Evolutionary conservation across 2,113 vertebrate species (phyloP).

Genomic region (Sarotherodon lohbergeri): DNA sequence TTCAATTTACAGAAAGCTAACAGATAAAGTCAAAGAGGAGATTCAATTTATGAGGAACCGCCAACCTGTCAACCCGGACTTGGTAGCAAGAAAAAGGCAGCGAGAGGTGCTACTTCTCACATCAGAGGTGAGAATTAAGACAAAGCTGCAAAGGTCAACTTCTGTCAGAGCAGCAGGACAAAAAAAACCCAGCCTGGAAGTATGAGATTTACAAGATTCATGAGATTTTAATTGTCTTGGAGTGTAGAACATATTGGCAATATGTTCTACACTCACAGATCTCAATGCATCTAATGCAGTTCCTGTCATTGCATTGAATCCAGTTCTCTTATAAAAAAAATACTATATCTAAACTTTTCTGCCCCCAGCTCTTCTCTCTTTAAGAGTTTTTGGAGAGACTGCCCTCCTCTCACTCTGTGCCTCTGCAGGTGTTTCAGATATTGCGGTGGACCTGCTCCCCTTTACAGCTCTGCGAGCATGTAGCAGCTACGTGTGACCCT

Average conservation of each 20-base stretch:
- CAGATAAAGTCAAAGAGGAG: background rate
- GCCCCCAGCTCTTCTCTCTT: background rate
- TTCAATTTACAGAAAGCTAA: background rate
- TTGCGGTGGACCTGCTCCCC: background rate
- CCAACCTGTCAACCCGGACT: background rate
- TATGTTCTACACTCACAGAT: background rate
- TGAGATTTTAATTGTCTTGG: background rate
- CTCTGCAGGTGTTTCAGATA: background rate
- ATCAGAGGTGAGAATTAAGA: background rate
- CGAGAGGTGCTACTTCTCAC: slow-evolving; percentile 6
- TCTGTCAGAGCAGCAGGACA: background rate
- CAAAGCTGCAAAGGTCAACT: background rate
- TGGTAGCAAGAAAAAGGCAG: background rate
- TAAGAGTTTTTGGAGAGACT: background rate
- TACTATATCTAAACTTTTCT: rapidly evolving
- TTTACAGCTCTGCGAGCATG: background rate
- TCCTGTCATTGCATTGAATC: background rate
- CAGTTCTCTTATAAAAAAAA: background rate
- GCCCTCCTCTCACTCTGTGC: background rate
- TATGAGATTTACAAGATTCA: background rate
- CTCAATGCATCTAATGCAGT: background rate
- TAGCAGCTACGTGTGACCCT: background rate
- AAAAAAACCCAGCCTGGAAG: background rate
- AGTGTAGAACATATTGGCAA: background rate
- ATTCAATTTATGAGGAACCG: background rate